Percentiles rank a stretch among this genome's conserved stretches.
phyloP scores from a whole-genome alignment of 2,888 invertebrate species.

The Synergus itoensis region DNA sequence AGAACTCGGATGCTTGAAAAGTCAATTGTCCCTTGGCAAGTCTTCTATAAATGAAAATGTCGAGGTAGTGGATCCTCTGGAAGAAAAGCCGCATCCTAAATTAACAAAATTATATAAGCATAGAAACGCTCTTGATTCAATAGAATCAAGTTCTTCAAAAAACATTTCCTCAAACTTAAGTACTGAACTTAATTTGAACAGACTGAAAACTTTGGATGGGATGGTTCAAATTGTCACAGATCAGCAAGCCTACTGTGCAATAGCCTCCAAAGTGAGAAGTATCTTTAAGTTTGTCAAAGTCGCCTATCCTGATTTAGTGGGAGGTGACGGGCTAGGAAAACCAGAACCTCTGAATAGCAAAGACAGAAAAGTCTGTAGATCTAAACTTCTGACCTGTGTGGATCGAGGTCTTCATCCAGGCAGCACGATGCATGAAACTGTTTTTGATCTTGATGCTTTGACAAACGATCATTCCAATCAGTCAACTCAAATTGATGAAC shows the following conservation, averaged over 20 bases:
- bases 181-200: conserved; percentile 6
- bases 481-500: conserved; percentile 44
- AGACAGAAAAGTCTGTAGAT: conserved; percentile 80
- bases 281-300: conserved; percentile 86
- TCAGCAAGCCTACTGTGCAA: conserved; percentile 78
- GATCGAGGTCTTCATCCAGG: conserved; percentile 84
- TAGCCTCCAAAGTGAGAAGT: conserved; percentile 82
- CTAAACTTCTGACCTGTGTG: conserved; percentile 83
- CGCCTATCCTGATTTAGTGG: conserved; percentile 87
- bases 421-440: conserved; percentile 81
- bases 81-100: conserved; percentile 47
- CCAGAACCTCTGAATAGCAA: conserved; percentile 82
- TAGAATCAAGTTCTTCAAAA: not conserved
- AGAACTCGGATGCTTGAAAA: conserved; percentile 80
- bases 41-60: conserved; percentile 60
- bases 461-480: conserved; percentile 58
- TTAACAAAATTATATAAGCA: conserved; percentile 42
- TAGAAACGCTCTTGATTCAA: not conserved
- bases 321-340: conserved; percentile 80
- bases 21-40: conserved; percentile 78
- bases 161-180: conserved; percentile 11
- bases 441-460: conserved; percentile 85
- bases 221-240: conserved; percentile 52
- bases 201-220: conserved; percentile 56
- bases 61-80: conserved; percentile 27